Evolutionary conservation across 2,888 invertebrate genomes (phyloP).

Genomic region (Platycheirus albimanus): DNA sequence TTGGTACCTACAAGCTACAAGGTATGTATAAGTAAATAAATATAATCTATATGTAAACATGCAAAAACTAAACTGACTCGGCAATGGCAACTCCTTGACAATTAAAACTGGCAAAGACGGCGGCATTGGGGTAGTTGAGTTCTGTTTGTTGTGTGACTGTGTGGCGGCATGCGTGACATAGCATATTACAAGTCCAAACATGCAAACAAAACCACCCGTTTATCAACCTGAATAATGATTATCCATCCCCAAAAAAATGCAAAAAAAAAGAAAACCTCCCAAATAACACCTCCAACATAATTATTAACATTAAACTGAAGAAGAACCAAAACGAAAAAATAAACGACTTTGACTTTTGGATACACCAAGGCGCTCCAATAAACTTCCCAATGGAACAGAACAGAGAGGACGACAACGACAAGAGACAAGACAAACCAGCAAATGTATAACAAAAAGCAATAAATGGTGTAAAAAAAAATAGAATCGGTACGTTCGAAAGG

Average conservation of each 20-base stretch:
- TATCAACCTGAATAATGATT: neutral
- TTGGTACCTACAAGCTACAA: too few relatives aligned
- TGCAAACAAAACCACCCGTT: slow-evolving; percentile 47
- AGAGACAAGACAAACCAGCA: slow-evolving; percentile 29
- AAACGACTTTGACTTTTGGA: slow-evolving; percentile 9
- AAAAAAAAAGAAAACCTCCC: slow-evolving; percentile 2
- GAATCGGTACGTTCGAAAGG: slow-evolving; percentile 36
- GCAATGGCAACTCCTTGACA: slow-evolving; percentile 48
- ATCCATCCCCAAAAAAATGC: too few relatives aligned
- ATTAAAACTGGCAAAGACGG: slow-evolving; percentile 48
- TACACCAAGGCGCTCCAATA: slow-evolving; percentile 34
- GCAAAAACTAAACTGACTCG: slow-evolving; percentile 3
- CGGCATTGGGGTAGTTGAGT: slow-evolving; percentile 34
- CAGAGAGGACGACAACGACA: too few relatives aligned
- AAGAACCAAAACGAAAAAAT: slow-evolving; percentile 8
- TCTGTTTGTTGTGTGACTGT: slow-evolving; percentile 46
- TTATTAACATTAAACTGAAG: neutral
- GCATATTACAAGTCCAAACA: slow-evolving; percentile 64
- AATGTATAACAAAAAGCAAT: slow-evolving; percentile 63
- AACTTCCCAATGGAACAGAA: slow-evolving; percentile 38
- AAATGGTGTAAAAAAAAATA: slow-evolving; percentile 35
- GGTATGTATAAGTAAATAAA: too few relatives aligned
- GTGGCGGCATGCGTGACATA: slow-evolving; percentile 75
- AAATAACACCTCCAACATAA: neutral
- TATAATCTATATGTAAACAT: too few relatives aligned